Percentiles rank a stretch among this genome's conserved stretches.
Conservation (phyloP, 1,140 invertebrate species). For the Neodiprion pinetum region DNA sequence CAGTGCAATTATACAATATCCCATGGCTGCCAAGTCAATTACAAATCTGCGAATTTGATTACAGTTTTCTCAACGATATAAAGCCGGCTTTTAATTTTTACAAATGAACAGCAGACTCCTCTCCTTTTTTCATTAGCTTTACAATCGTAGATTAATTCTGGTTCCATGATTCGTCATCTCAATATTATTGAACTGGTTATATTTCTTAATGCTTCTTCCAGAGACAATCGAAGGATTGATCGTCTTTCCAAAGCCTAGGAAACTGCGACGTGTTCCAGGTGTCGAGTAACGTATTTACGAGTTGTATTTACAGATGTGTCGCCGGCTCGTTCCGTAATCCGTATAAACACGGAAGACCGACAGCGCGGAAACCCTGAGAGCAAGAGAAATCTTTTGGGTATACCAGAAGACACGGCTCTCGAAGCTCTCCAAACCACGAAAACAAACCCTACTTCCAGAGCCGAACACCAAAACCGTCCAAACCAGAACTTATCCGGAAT, state of each 20-base stretch:
- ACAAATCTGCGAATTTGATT: too few relatives aligned
- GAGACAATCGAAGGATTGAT: too few relatives aligned
- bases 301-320: constrained; percentile 7
- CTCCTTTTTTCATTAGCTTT: neutral
- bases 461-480: neutral
- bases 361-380: neutral
- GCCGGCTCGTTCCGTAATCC: neutral
- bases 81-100: too few relatives aligned
- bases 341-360: neutral
- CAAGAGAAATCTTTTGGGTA: neutral
- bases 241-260: neutral
- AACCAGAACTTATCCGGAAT: too few relatives aligned
- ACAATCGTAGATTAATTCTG: too few relatives aligned
- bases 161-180: too few relatives aligned
- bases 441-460: neutral
- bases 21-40: too few relatives aligned
- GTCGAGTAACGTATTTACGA: neutral
- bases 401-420: neutral
- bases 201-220: too few relatives aligned
- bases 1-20: too few relatives aligned
- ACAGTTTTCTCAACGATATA: too few relatives aligned
- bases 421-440: neutral
- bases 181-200: too few relatives aligned
- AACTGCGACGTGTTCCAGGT: neutral
- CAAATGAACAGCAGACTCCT: neutral